phyloP scores from a whole-genome alignment of 2,113 vertebrate genomes.

The Pseudorasbora parva region DNA sequence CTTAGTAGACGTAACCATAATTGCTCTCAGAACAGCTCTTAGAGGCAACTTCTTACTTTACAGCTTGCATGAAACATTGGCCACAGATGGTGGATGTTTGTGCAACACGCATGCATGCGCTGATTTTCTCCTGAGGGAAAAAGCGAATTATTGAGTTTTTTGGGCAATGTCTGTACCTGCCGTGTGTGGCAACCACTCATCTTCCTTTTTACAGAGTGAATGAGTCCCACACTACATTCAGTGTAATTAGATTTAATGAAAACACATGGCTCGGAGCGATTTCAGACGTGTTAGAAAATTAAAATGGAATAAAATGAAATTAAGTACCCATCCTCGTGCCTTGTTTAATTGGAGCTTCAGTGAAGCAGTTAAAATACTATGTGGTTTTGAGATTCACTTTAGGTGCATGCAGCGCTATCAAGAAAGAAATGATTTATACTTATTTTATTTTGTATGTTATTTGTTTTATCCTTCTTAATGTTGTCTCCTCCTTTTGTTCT shows the following conservation, averaged over 20 bases:
- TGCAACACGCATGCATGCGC: constrained; percentile 19
- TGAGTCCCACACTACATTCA: constrained; percentile 1
- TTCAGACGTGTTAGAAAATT: constrained; percentile 54
- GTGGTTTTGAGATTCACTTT: background rate
- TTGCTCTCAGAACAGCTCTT: constrained; percentile 22
- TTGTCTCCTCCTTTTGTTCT: background rate
- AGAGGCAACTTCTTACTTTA: constrained; percentile 10
- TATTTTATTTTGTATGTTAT: background rate
- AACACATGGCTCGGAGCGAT: constrained; percentile 49
- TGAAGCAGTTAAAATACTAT: background rate
- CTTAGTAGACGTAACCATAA: background rate
- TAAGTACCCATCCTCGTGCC: constrained; percentile 42
- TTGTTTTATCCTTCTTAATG: background rate
- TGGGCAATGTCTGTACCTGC: constrained; percentile 27
- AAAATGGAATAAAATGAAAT: constrained; percentile 40
- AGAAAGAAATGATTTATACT: background rate
- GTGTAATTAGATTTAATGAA: constrained; percentile 47
- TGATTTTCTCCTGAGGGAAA: constrained; percentile 13
- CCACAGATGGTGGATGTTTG: constrained; percentile 36
- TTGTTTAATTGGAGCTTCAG: constrained; percentile 1
- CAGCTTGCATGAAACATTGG: constrained; percentile 4
- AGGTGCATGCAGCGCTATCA: background rate
- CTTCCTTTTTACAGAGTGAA: background rate
- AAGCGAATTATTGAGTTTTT: constrained; percentile 33
- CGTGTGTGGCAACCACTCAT: constrained; percentile 10